These are phyloP conservation scores for Odontomyia ornata DNA, from an alignment of 2,888 invertebrate genomes.

Conservation along the genomic window DNA sequence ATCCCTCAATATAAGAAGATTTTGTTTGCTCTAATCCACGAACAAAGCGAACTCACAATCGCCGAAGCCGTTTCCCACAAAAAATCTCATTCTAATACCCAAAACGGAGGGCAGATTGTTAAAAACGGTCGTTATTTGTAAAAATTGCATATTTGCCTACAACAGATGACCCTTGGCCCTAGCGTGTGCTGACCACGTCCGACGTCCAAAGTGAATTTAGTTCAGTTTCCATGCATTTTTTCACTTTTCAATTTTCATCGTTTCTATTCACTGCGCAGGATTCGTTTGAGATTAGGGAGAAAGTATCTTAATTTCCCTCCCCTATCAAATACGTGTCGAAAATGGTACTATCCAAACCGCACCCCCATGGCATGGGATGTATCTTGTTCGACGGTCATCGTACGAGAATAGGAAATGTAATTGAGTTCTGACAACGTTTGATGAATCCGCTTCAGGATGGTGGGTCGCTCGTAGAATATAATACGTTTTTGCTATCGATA, in stretches of 20 bases:
- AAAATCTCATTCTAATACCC: background rate
- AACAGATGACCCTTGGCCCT: slow-evolving; percentile 37
- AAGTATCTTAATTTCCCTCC: background rate
- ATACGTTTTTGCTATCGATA: too few species aligned
- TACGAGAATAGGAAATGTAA: too few species aligned
- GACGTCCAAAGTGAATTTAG: background rate
- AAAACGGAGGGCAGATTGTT: background rate
- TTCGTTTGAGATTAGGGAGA: background rate
- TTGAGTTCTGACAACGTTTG: too few species aligned
- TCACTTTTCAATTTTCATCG: too few species aligned
- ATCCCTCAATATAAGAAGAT: background rate
- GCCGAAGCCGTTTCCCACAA: background rate
- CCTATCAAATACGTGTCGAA: background rate
- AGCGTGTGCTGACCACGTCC: slow-evolving; percentile 15
- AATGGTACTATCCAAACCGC: background rate
- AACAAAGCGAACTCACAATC: background rate
- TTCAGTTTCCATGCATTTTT: too few species aligned
- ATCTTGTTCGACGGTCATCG: too few species aligned
- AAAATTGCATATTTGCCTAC: slow-evolving; percentile 33
- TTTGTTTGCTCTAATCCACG: background rate
- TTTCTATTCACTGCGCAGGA: background rate
- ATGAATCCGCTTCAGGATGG: too few species aligned
- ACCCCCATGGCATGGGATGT: background rate
- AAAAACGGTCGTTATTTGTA: slow-evolving; percentile 23
- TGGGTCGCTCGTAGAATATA: too few species aligned